phyloP scores from a whole-genome alignment of 1,140 invertebrate species.

The Ridgeia piscesae region DNA sequence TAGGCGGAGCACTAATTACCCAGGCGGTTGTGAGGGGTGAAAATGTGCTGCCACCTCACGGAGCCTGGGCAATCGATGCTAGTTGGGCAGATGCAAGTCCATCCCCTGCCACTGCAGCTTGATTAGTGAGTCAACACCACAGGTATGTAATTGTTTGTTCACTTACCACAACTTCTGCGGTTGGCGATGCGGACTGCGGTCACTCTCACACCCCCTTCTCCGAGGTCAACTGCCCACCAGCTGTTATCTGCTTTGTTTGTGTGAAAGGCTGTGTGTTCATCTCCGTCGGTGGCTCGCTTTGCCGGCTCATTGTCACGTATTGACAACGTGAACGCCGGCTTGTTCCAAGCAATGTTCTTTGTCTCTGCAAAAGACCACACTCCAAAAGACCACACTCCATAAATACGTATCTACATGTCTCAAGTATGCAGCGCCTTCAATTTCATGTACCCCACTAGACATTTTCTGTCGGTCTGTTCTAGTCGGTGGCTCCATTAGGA shows the following conservation, averaged over 20 bases:
- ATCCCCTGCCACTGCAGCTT: background rate
- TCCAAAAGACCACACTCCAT: no score
- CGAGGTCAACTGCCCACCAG: background rate
- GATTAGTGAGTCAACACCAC: background rate
- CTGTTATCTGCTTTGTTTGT: background rate
- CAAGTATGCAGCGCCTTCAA: no score
- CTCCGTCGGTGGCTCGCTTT: background rate
- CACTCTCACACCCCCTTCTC: background rate
- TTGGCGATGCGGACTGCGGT: background rate
- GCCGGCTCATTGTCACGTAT: background rate
- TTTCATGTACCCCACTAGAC: no score
- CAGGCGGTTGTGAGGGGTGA: no score
- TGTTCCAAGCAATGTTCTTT: background rate
- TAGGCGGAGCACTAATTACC: no score
- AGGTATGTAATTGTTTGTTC: background rate
- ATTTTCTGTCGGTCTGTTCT: no score
- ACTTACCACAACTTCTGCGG: background rate
- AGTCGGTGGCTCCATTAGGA: no score
- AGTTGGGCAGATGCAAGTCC: background rate
- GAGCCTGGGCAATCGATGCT: no score
- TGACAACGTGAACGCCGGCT: background rate
- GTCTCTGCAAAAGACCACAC: background rate
- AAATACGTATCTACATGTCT: no score
- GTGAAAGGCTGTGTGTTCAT: background rate
- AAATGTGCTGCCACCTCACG: no score